Evolutionary conservation across 2,797 vertebrate genomes (phyloP), one percentile per base, ranked within the genome.

Genomic region (Enteromius unitaeniatus): DNA sequence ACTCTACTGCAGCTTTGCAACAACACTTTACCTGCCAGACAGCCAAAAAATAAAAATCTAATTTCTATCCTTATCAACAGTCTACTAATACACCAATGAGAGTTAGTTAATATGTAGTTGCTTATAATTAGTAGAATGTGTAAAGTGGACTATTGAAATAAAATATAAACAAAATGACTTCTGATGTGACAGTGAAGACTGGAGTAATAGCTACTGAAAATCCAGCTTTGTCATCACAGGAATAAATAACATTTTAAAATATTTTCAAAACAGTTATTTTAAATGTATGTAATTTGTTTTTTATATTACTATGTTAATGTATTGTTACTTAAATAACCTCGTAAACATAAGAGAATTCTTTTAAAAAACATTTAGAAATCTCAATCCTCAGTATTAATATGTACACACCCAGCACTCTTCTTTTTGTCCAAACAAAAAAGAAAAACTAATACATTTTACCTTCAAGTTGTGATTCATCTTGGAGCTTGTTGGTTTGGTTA

Each of bases 11-110:
- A 55, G 53, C 85, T 81, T 78, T 17, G 87, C 31, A 83, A 19
- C 70, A 93, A 62, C 53, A 94, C 78, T 2, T 91, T 90, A 78
- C 90, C 91, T 92, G 87, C 19, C 77, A 73, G 23, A 53, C 3
- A 75, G 5, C 21, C 74, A 34, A 37, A 49, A 34, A 45, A 42
- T 10, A 10, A 9, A 40, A 40, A 40, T 40, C 37, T 0, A 40
- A 5, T 34, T 34, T 34, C 31, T 34, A 34, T 34, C 49, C 17
- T 51, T 53, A 21, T 53, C 34, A 21, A 53, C 51, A 53, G 17
- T 53, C 17, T 53, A 51, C 49, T 51, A 53, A 53, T 53, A 53
- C 19, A 53, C 51, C 21, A 53, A 53, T 19, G 51, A 53, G 19
- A 53, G 51, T 21, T 21, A 53, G 51, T 53, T 53, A 21, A 21